Evolutionary conservation across 2,113 vertebrate genomes (phyloP).

Genomic region (Brachypodius melanocephalos): DNA sequence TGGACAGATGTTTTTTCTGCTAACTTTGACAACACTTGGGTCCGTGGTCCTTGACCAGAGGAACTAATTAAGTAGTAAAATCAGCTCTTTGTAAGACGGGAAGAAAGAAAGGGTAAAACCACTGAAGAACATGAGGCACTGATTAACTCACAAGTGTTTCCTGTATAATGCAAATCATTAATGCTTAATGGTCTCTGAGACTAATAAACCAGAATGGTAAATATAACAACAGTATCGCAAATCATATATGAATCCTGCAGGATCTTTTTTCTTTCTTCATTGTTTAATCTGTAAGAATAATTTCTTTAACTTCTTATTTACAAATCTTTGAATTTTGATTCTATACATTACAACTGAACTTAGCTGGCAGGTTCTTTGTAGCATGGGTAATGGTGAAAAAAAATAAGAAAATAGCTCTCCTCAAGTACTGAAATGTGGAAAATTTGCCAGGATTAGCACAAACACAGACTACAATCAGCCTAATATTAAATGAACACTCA

Average conservation of each 20-base stretch:
- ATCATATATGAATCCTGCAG: not conserved
- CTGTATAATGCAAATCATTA: not conserved
- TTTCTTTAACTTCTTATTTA: not conserved
- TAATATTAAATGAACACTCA: not conserved
- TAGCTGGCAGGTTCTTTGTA: not conserved
- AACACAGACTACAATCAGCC: not conserved
- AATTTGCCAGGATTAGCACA: not conserved
- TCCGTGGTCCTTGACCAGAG: slow-evolving; percentile 35
- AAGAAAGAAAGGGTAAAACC: not conserved
- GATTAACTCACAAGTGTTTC: slow-evolving; percentile 47
- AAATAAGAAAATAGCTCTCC: not conserved
- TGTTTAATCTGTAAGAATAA: not conserved
- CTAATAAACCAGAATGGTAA: not conserved
- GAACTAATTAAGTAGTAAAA: slow-evolving; percentile 64
- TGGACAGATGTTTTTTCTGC: slow-evolving; percentile 41
- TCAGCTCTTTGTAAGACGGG: slow-evolving; percentile 18
- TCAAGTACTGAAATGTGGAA: not conserved
- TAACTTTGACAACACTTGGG: slow-evolving; percentile 35
- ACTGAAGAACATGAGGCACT: slow-evolving; percentile 7
- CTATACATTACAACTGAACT: not conserved
- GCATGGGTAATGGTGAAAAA: not conserved
- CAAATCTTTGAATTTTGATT: not conserved
- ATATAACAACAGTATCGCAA: not conserved
- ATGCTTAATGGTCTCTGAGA: not conserved
- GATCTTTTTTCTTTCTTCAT: not conserved